Evolutionary conservation across 1,140 invertebrate species (phyloP).

Genomic region (Schmidtea mediterranea): DNA sequence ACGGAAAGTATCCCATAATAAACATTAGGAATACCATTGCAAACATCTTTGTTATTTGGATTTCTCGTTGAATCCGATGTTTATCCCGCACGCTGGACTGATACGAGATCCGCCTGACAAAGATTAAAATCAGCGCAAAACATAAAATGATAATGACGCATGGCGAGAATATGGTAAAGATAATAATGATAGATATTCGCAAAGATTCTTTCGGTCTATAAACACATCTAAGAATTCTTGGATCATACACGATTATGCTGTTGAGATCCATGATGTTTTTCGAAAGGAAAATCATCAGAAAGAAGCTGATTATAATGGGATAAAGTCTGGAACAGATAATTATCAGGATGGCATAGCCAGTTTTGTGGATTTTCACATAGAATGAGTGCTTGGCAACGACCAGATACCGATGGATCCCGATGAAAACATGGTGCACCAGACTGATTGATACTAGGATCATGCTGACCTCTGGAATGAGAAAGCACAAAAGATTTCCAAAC

Average conservation of each 20-base stretch:
- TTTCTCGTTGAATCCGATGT: slow-evolving; percentile 15
- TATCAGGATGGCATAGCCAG: slow-evolving; percentile 18
- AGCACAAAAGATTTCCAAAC: slow-evolving; percentile 16
- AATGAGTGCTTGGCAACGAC: slow-evolving; percentile 23
- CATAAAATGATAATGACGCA: slow-evolving; percentile 21
- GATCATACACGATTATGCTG: not conserved
- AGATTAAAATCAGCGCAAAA: slow-evolving; percentile 23
- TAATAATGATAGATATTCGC: slow-evolving; percentile 18
- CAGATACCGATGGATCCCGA: slow-evolving; percentile 23
- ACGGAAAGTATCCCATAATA: slow-evolving; percentile 22
- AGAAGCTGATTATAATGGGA: slow-evolving; percentile 11
- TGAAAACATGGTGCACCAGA: slow-evolving; percentile 23
- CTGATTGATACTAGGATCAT: slow-evolving; percentile 20
- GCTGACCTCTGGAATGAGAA: slow-evolving; percentile 19
- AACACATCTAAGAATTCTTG: not conserved
- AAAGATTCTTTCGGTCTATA: slow-evolving; percentile 4
- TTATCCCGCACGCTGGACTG: not conserved
- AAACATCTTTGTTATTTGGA: slow-evolving; percentile 28
- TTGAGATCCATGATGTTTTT: not conserved
- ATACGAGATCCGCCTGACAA: slow-evolving; percentile 16
- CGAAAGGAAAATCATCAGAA: not conserved
- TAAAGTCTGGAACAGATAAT: slow-evolving; percentile 18
- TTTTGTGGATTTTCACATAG: slow-evolving; percentile 22
- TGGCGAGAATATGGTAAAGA: slow-evolving; percentile 21
- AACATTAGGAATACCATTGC: slow-evolving; percentile 24